Percentiles rank a stretch among this genome's conserved stretches.
These are phyloP conservation scores for Astatoreochromis straeleni DNA, from an alignment of 2,113 vertebrate genomes.

Conservation along the genomic window DNA sequence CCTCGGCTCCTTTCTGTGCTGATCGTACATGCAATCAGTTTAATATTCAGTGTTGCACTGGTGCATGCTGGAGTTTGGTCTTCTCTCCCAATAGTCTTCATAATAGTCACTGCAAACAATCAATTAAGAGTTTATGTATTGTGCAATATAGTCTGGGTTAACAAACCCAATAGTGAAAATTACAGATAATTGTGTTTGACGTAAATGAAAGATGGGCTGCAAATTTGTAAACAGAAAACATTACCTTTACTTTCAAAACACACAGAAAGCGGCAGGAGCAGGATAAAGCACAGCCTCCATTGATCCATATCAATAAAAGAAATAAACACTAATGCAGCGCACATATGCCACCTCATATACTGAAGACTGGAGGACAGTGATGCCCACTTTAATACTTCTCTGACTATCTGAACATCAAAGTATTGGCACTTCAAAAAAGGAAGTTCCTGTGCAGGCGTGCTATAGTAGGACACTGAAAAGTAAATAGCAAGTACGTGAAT, in stretches of 20 bases:
- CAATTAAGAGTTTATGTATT: neutral
- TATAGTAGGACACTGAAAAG: neutral
- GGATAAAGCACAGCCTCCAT: neutral
- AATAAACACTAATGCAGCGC: neutral
- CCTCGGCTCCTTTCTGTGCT: neutral
- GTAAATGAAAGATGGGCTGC: neutral
- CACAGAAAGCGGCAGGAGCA: neutral
- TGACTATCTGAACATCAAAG: neutral
- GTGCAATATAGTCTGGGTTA: neutral
- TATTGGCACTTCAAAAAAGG: neutral
- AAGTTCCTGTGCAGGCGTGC: accelerated
- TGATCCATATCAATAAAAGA: neutral
- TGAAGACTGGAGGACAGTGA: neutral
- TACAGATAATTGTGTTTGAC: accelerated
- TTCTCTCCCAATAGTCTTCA: neutral
- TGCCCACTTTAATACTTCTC: neutral
- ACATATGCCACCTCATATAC: neutral
- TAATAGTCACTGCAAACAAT: neutral
- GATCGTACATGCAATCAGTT: neutral
- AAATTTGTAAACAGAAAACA: neutral
- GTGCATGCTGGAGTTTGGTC: neutral
- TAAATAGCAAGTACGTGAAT: neutral
- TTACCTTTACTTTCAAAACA: neutral
- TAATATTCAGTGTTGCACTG: neutral
- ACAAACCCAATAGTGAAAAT: neutral